Evolutionary conservation across 2,113 vertebrate genomes (phyloP), one percentile per base, ranked within the genome.

Genomic region (Oceanites oceanicus): DNA sequence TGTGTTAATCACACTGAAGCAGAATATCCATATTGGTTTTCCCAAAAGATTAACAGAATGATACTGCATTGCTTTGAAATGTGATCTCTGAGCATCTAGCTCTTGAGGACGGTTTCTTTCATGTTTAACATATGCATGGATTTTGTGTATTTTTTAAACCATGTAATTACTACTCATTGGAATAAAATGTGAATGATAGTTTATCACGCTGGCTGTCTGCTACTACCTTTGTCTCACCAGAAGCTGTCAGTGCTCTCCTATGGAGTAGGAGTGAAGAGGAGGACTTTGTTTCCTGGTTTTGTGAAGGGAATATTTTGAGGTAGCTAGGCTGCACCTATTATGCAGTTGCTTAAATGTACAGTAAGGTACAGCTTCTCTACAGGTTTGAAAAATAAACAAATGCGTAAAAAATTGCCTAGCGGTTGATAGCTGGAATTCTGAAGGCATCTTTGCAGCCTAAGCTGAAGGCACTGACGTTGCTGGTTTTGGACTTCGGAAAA

Each of bases 21-120:
- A 22, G 78, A 92, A 53, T 96, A 77, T 80, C 81, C 49, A 16
- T 66, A 11, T 73, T 66, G 47, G 45, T 88, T 93, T 96, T 79
- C 81, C 80, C 67, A 42, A 52, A 94, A 95, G 95, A 95, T 94
- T 93, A 95, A 53, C 71, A 65, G 65, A 90, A 92, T n/a, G 55
- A 73, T 88, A 68, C 32, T 2, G 6, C 20, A 1, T 66, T 65
- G 74, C 85, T 96, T 96, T 96, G 94, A 97, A 97, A 94, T 76
- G 47, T 34, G 87, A 96, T 75, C 86, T 86, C 16, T 6, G 67
- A 93, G 32, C 25, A 92, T 79, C 38, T 27, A 73, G 44, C 56
- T 81, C 66, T 90, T 30, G 25, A 49, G 58, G 55, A 80, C 14
- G 22, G 32, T 50, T 73, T 83, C 55, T 95, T 90, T 94, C 34